A percentile compares a stretch with the other conserved stretches of the same genome.
Conservation (phyloP, 2,888 invertebrate species). For the Stenodema calcarata region DNA sequence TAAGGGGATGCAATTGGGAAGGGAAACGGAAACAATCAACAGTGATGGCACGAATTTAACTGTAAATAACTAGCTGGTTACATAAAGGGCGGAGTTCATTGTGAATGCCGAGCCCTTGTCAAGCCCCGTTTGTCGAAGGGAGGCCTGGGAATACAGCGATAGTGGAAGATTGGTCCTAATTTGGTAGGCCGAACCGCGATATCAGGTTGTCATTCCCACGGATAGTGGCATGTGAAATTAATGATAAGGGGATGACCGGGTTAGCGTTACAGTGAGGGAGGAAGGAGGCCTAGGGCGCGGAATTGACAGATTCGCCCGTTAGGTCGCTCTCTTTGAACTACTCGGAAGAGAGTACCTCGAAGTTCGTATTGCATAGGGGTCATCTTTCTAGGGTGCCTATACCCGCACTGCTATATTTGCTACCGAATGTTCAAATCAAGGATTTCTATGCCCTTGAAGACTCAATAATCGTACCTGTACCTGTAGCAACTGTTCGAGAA, state of each 20-base stretch:
- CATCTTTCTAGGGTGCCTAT: neutral
- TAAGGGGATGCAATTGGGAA: neutral
- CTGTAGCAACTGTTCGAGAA: no score
- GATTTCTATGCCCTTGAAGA: no score
- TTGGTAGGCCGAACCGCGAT: neutral
- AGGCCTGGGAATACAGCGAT: slow-evolving; percentile 15
- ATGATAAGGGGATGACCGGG: neutral
- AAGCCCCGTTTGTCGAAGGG: neutral
- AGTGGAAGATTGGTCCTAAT: neutral
- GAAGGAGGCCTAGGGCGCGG: neutral
- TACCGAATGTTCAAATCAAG: no score
- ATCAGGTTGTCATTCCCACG: neutral
- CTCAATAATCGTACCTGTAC: no score
- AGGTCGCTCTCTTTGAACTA: neutral
- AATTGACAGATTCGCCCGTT: neutral
- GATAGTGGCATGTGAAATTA: neutral
- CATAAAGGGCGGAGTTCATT: neutral
- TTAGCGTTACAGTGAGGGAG: neutral
- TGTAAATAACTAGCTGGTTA: neutral
- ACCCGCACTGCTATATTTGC: neutral
- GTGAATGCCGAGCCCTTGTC: neutral
- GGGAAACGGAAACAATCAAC: neutral
- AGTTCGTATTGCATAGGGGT: neutral
- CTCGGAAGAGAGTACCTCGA: neutral
- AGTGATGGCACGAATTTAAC: neutral